Percentiles rank a stretch among this genome's conserved stretches.
phyloP scores from a whole-genome alignment of 2,113 vertebrate species.

The Thamnophis sirtalis region DNA sequence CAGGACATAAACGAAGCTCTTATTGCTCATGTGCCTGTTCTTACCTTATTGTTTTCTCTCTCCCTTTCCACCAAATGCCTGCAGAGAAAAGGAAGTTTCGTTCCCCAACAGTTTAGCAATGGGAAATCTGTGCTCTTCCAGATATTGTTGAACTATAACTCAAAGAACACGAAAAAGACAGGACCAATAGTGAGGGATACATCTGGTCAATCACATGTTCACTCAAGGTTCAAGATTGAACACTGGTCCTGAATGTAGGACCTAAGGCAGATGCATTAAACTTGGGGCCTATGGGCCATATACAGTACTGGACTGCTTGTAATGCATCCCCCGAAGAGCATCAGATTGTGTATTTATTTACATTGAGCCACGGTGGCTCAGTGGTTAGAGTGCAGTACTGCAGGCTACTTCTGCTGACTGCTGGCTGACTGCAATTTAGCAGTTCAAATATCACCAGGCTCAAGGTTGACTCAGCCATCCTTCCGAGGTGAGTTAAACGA shows the following conservation, averaged over 20 bases:
- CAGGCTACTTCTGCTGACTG: no score
- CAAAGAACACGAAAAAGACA: not conserved
- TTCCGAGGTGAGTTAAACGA: no score
- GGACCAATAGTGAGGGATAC: not conserved
- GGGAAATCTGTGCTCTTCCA: not conserved
- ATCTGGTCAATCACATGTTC: not conserved
- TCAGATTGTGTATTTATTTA: no score
- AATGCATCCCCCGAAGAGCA: no score
- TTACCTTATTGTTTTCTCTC: not conserved
- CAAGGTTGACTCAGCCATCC: no score
- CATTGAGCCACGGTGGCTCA: no score
- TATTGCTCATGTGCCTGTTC: not conserved
- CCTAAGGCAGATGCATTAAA: not conserved
- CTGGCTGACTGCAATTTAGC: no score
- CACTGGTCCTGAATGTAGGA: not conserved
- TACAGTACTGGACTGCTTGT: no score
- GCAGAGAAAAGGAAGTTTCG: not conserved
- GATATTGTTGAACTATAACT: not conserved
- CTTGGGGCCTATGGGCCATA: not conserved
- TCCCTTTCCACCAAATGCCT: not conserved
- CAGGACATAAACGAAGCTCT: not conserved
- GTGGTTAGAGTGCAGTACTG: no score
- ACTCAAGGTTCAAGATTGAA: not conserved
- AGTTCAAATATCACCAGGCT: no score
- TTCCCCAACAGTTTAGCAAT: not conserved